Evolutionary conservation across 2,797 vertebrate genomes (phyloP).

Genomic region (Darevskia nairensis): DNA sequence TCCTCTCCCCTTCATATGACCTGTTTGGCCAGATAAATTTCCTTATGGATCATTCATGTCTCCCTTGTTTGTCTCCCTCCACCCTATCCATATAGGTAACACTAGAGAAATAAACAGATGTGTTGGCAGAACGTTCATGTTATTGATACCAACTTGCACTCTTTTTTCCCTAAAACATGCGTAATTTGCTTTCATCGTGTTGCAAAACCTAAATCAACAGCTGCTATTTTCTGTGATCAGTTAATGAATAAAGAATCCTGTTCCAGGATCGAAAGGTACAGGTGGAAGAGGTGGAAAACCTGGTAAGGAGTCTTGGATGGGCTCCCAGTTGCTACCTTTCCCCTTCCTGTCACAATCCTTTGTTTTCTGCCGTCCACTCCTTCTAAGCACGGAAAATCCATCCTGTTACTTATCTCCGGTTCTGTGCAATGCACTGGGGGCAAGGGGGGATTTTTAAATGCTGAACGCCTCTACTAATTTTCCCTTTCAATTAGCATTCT

Average conservation of each 20-base stretch:
- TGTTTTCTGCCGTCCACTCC: not conserved
- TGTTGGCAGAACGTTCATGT: not conserved
- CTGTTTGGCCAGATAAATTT: not conserved
- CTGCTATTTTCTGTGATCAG: constrained; percentile 33
- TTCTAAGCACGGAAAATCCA: constrained; percentile 4
- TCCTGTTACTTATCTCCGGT: not conserved
- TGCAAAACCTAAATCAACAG: constrained; percentile 50
- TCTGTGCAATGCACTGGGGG: not conserved
- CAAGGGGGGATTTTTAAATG: not conserved
- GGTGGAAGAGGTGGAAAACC: constrained; percentile 54
- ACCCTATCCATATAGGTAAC: not conserved
- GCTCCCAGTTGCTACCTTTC: rapidly evolving
- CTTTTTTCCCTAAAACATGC: not conserved
- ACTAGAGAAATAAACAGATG: not conserved
- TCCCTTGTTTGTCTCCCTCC: not conserved
- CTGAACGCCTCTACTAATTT: not conserved
- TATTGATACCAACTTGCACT: not conserved
- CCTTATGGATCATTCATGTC: no score
- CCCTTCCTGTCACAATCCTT: not conserved
- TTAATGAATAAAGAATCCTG: constrained; percentile 63
- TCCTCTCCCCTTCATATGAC: not conserved
- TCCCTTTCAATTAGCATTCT: not conserved
- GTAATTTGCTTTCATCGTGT: constrained; percentile 8
- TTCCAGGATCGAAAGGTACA: constrained; percentile 58
- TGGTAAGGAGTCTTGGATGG: constrained; percentile 63